Evolutionary conservation across 2,888 invertebrate species (phyloP), one percentile per base, ranked within the genome.

Genomic region (Coelinius sp.): DNA sequence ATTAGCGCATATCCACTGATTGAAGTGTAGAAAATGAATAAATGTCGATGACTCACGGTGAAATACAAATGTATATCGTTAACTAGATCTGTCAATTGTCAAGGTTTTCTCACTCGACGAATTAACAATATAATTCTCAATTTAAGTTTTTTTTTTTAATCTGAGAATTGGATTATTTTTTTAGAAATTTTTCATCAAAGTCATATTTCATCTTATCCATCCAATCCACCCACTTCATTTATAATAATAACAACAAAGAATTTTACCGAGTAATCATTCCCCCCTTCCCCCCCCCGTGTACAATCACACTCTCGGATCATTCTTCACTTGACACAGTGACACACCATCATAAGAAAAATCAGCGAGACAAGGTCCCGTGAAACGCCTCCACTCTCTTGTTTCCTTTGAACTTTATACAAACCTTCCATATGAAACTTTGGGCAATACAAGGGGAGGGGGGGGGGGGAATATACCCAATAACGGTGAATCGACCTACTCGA

Each of bases 401-500:
- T 56, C 53, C 38, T 17, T 44, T 14, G 53, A 25, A 22, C 24
- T 14, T 56, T n/a, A 38, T 53, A 31, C 22, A 38, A 52, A 68
- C 44, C 35, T 67, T 35, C 49, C 24, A 53, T 67, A 22, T 27
- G 17, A 38, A 35, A 56, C 31, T 38, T 44, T 56, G n/a, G 12
- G 38, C 24, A 46, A 71, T 63, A 31, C 44, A 77, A 77, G 76
- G 77, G 68, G 68, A 78, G n/a, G n/a, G n/a, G n/a, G n/a, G n/a
- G n/a, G n/a, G n/a, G n/a, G n/a, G n/a, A n/a, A n/a, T n/a, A 80
- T 78, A 79, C 77, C 67, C 62, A 74, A 73, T 84, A 84, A 84
- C 84, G 84, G 84, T 84, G 79, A 79, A 77, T 81, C 79, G 83
- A 83, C 84, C 84, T 81, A 84, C 68, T 68, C 59, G n/a, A 38